phyloP scores from a whole-genome alignment of 2,797 vertebrate species.

The Hirundo rustica region DNA sequence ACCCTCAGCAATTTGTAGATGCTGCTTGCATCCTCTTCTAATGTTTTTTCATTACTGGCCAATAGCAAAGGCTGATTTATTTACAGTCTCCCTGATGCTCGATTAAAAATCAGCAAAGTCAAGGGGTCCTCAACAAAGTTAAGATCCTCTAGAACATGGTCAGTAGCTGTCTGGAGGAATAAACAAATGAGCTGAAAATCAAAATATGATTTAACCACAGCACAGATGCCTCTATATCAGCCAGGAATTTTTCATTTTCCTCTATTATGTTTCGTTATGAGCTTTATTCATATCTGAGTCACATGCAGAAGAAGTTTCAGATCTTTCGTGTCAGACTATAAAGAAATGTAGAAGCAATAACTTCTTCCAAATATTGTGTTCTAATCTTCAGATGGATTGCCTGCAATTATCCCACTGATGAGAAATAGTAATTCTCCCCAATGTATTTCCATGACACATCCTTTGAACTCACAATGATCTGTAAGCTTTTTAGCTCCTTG shows the following conservation, averaged over 20 bases:
- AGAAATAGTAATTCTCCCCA: constrained; percentile 9
- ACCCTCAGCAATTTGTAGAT: background rate
- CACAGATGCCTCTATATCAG: background rate
- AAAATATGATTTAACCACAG: background rate
- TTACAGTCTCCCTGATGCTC: background rate
- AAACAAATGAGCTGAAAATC: background rate
- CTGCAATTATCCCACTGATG: background rate
- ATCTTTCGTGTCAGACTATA: constrained; percentile 22
- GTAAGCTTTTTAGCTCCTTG: background rate
- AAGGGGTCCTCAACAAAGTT: background rate
- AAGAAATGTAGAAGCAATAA: constrained; percentile 35
- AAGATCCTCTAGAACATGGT: background rate
- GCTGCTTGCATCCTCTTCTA: background rate
- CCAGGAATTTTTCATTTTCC: constrained; percentile 40
- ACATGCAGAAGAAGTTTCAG: background rate
- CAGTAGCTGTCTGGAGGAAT: background rate
- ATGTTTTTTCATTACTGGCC: background rate
- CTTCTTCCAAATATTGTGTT: constrained; percentile 25
- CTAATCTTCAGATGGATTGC: constrained; percentile 18
- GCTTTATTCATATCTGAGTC: constrained; percentile 35
- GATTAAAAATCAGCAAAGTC: background rate
- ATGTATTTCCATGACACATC: background rate
- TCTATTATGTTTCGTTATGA: constrained; percentile 3
- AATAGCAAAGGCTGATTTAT: background rate
- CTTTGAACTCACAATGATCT: constrained; percentile 15